These are phyloP conservation scores for Drosophila melanosoma DNA, from an alignment of 2,888 invertebrate species.

Conservation along the genomic window DNA sequence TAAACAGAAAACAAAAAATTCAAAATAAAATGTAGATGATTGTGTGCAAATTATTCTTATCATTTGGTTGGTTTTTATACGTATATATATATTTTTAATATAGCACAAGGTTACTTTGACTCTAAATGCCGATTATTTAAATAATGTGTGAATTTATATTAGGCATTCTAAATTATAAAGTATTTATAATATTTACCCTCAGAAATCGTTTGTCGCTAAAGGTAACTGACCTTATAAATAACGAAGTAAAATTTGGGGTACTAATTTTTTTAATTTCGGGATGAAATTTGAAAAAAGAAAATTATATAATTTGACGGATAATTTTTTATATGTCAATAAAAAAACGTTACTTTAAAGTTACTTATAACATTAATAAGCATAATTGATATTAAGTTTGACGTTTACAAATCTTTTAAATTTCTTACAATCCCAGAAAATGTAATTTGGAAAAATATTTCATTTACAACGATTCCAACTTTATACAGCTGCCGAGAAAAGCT, in stretches of 20 bases:
- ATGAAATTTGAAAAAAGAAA: neutral
- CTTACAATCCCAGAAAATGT: no score
- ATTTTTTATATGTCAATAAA: no score
- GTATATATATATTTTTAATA: neutral
- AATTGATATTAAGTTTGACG: neutral
- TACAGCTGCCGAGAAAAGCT: neutral
- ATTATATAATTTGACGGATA: no score
- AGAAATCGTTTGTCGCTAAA: neutral
- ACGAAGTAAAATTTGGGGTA: neutral
- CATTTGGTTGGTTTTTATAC: neutral
- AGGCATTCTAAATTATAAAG: neutral
- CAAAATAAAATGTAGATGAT: neutral
- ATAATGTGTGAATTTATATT: neutral
- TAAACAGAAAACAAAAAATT: constrained; percentile 29
- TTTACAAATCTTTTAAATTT: neutral
- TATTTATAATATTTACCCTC: neutral
- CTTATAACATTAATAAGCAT: neutral
- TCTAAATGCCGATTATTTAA: neutral
- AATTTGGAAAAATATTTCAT: no score
- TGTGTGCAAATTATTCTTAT: constrained; percentile 3
- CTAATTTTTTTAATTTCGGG: neutral
- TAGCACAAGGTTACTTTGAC: neutral
- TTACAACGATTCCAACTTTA: no score
- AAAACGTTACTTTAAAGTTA: neutral
- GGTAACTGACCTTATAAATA: neutral